Conservation (phyloP, 92 coral and sea anemone species). For the Phenganax stokvisi region DNA sequence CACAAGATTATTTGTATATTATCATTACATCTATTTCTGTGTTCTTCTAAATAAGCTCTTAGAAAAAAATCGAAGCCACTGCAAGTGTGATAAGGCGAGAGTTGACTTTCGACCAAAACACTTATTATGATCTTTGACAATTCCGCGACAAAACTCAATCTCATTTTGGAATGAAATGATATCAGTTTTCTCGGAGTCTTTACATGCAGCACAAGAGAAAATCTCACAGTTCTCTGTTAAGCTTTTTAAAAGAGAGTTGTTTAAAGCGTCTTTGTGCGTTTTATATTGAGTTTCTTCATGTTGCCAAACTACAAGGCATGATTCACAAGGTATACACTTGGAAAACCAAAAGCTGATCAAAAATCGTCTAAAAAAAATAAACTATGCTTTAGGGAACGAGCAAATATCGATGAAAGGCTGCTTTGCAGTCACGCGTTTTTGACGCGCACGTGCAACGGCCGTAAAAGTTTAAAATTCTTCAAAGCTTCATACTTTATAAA, state of each 20-base stretch:
- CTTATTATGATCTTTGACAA: neutral
- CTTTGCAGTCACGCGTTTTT: too few species aligned
- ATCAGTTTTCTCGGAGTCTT: neutral
- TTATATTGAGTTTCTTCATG: neutral
- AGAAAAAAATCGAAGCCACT: conserved; percentile 18
- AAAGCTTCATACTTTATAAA: neutral
- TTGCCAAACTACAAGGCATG: neutral
- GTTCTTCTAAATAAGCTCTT: neutral
- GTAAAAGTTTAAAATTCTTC: too few species aligned
- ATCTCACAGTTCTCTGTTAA: neutral
- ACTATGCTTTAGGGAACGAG: neutral
- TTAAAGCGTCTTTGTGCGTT: neutral
- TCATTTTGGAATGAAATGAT: neutral
- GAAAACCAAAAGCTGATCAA: neutral
- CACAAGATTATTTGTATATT: neutral
- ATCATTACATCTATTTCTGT: neutral
- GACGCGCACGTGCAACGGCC: too few species aligned
- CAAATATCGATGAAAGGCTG: too few species aligned
- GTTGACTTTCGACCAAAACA: neutral
- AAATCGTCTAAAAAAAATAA: neutral
- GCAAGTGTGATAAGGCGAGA: conserved; percentile 18
- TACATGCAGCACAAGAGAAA: neutral
- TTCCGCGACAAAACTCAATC: conserved; percentile 6
- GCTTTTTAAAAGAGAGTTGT: neutral
- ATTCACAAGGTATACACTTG: neutral